These are phyloP conservation scores for Berghia stephanieae DNA, from an alignment of 1,140 invertebrate genomes.

Conservation along the genomic window DNA sequence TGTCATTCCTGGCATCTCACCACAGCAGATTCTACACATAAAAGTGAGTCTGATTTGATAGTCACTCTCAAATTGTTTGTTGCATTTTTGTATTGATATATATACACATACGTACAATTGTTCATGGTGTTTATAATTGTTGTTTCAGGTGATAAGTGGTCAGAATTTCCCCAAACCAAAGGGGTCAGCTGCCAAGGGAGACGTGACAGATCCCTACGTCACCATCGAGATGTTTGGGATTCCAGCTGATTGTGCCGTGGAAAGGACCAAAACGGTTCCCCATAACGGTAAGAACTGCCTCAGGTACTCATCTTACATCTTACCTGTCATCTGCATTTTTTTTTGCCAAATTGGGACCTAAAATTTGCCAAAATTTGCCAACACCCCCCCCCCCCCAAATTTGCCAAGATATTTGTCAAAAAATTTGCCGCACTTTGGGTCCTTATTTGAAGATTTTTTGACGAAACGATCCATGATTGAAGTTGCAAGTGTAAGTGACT, in stretches of 20 bases:
- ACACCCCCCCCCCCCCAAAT: no score
- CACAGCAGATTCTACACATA: conserved; percentile 71
- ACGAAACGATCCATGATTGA: no score
- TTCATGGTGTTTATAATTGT: conserved; percentile 1
- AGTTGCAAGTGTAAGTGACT: no score
- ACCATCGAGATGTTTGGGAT: conserved; percentile 75
- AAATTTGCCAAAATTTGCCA: background rate
- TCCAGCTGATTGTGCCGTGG: conserved; percentile 74
- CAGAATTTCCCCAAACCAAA: conserved; percentile 74
- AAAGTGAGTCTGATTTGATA: conserved; percentile 69
- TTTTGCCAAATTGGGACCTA: background rate
- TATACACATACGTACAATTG: no score
- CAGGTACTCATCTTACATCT: background rate
- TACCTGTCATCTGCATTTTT: background rate
- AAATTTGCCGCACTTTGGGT: no score
- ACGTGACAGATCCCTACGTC: conserved; percentile 74
- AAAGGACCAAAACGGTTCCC: conserved; percentile 73
- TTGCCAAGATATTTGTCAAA: no score
- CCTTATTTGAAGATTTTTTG: no score
- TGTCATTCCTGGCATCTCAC: conserved; percentile 70
- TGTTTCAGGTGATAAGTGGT: conserved; percentile 72
- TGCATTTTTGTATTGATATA: no score
- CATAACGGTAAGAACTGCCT: conserved; percentile 70
- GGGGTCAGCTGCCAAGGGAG: conserved; percentile 73
- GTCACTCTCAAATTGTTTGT: no score